Percentiles rank a stretch among this genome's conserved stretches.
These are phyloP conservation scores for Pogonophryne albipinna DNA, from an alignment of 2,797 vertebrate genomes.

Conservation along the genomic window DNA sequence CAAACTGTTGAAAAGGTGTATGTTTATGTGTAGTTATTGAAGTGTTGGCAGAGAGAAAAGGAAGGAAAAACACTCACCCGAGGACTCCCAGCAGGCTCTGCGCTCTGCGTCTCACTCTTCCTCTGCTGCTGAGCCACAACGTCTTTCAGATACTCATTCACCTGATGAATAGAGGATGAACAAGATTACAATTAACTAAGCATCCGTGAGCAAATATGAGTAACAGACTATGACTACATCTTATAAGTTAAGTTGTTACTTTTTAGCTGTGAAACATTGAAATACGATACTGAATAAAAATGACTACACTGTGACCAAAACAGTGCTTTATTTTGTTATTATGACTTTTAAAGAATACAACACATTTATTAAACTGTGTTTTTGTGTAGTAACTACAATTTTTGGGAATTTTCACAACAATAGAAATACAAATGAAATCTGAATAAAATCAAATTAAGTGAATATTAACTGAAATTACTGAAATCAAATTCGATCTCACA, in stretches of 20 bases:
- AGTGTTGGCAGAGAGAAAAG: slow-evolving; percentile 8
- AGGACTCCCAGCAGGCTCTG: slow-evolving; percentile 89
- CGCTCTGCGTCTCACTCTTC: slow-evolving; percentile 86
- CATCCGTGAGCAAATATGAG: neutral
- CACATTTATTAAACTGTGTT: neutral
- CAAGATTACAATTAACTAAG: slow-evolving; percentile 2
- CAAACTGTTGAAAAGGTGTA: slow-evolving; percentile 22
- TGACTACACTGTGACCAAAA: neutral
- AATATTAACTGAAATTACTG: neutral
- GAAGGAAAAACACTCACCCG: slow-evolving; percentile 84
- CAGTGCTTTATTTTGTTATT: neutral
- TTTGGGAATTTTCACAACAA: neutral
- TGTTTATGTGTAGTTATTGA: slow-evolving; percentile 10
- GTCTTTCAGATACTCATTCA: slow-evolving; percentile 96
- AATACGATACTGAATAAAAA: neutral
- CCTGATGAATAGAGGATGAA: slow-evolving; percentile 78
- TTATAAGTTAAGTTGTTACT: neutral
- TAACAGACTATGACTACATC: neutral
- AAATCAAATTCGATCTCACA: slow-evolving; percentile 3
- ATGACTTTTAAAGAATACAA: neutral
- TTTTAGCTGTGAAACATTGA: neutral
- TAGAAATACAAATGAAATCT: neutral
- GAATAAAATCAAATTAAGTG: no score
- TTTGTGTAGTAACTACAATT: neutral
- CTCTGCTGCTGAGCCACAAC: slow-evolving; percentile 92